These are phyloP conservation scores for Trichomalopsis sarcophagae DNA, from an alignment of 1,140 invertebrate genomes.

Conservation along the genomic window DNA sequence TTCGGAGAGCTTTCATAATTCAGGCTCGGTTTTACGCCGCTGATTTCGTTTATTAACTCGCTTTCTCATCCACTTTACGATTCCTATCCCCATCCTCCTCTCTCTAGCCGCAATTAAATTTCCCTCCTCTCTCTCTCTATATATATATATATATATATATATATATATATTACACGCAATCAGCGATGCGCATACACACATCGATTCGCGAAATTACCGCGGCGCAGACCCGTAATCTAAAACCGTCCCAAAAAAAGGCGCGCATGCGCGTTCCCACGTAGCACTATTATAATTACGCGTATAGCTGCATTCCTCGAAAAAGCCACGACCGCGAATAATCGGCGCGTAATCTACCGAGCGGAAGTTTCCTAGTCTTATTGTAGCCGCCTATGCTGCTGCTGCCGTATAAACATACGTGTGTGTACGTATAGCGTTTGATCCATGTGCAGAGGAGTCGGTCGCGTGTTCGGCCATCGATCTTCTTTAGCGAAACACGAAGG, in stretches of 20 bases:
- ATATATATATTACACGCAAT: background rate
- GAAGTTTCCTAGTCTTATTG: background rate
- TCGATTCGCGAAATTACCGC: background rate
- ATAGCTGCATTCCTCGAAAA: background rate
- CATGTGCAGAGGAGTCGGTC: conserved; percentile 10
- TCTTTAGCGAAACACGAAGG: conserved; percentile 17
- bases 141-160: too few species aligned
- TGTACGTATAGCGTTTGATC: conserved; percentile 2
- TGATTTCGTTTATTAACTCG: background rate
- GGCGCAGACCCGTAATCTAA: background rate
- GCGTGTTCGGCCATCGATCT: conserved; percentile 30
- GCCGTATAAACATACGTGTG: background rate
- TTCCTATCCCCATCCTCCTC: too few species aligned
- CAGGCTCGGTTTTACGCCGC: background rate
- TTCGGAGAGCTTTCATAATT: conserved; percentile 20
- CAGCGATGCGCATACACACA: background rate
- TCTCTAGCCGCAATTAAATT: background rate
- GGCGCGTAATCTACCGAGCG: conserved; percentile 10
- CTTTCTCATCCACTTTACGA: background rate
- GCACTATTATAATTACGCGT: background rate
- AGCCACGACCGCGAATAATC: background rate
- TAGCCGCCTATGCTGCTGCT: too few species aligned
- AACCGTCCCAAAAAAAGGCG: background rate
- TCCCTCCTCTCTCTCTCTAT: background rate
- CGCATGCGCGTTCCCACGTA: background rate